phyloP scores from a whole-genome alignment of 2,797 vertebrate species.

The Pachyuromys duprasi region DNA sequence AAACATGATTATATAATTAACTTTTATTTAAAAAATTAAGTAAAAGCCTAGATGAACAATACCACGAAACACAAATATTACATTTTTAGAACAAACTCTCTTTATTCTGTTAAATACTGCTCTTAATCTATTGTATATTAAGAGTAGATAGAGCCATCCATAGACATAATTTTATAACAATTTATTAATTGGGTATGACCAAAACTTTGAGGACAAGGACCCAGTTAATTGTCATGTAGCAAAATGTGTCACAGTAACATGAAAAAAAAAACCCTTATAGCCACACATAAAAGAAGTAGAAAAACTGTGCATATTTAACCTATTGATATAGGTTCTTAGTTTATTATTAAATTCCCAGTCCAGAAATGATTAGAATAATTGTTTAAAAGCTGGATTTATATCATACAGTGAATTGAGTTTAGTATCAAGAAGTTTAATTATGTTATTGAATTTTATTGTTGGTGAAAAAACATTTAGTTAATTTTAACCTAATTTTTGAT shows the following conservation, averaged over 20 bases:
- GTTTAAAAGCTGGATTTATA: constrained; percentile 4
- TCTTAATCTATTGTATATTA: neutral
- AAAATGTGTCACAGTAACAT: neutral
- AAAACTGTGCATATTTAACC: neutral
- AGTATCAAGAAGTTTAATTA: constrained; percentile 27
- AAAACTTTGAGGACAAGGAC: neutral
- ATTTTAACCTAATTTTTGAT: neutral
- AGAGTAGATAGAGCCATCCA: neutral
- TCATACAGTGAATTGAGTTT: neutral
- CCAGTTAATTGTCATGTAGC: neutral
- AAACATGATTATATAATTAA: neutral
- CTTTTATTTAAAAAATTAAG: neutral
- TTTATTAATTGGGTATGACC: neutral
- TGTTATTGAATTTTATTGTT: constrained; percentile 2
- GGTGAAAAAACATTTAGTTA: constrained; percentile 29
- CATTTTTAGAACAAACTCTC: neutral
- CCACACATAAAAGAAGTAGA: neutral
- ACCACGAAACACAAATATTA: neutral
- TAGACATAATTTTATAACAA: neutral
- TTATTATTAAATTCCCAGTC: neutral
- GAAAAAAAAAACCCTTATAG: neutral
- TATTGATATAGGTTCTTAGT: neutral
- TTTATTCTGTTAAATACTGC: neutral
- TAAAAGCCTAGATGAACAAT: neutral
- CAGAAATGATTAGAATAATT: neutral